phyloP scores from a whole-genome alignment of 2,113 vertebrate species.

The Alligator sinensis region DNA sequence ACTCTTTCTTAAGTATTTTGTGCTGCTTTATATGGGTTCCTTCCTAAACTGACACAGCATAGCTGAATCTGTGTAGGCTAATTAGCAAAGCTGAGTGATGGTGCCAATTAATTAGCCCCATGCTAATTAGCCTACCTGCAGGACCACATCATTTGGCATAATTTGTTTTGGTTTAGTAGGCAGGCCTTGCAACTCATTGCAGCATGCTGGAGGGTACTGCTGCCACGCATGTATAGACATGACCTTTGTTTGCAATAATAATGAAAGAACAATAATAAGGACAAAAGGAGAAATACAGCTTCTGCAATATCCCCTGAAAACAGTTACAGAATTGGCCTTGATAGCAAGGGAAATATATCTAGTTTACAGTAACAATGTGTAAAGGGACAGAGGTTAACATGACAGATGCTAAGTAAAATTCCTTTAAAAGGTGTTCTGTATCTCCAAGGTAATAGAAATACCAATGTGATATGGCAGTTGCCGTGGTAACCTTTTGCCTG shows the following conservation, averaged over 20 bases:
- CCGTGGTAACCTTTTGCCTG: slow-evolving; percentile 15
- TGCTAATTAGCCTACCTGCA: too few species aligned
- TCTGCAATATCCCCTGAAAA: background rate
- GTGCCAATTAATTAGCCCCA: too few species aligned
- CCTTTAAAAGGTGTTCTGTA: background rate
- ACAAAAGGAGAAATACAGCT: background rate
- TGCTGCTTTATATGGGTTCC: background rate
- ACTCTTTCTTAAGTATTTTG: background rate
- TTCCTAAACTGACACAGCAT: too few species aligned
- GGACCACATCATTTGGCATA: too few species aligned
- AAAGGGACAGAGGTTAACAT: background rate
- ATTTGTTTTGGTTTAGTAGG: too few species aligned
- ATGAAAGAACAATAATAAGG: background rate
- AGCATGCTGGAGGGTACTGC: too few species aligned
- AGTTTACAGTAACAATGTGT: background rate
- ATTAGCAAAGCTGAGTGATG: too few species aligned
- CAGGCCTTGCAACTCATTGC: too few species aligned
- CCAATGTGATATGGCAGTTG: background rate
- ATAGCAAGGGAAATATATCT: background rate
- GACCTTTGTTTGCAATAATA: background rate
- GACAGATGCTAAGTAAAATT: background rate
- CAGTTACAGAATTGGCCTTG: background rate
- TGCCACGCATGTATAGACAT: too few species aligned
- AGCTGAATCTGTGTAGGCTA: too few species aligned
- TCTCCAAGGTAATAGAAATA: fast-evolving